Conservation (phyloP, 2,888 invertebrate genomes). For the Xanthorhoe designata region DNA sequence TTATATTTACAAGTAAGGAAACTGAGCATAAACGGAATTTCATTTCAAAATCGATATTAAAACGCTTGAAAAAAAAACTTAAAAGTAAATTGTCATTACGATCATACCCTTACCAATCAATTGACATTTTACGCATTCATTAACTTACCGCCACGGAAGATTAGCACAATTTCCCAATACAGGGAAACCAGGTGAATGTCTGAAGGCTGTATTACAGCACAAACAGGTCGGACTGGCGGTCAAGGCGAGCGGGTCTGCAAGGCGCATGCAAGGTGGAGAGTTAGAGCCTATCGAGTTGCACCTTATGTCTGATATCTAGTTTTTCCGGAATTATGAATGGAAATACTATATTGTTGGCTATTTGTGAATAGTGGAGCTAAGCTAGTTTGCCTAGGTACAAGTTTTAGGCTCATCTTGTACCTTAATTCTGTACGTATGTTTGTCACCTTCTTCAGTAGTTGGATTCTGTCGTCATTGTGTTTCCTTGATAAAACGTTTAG, state of each 20-base stretch:
- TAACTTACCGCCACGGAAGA: not conserved
- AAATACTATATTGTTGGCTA: not conserved
- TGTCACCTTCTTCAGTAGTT: no score
- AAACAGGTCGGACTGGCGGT: constrained; percentile 60
- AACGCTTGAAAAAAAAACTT: no score
- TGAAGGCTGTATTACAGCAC: constrained; percentile 21
- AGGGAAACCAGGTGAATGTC: constrained; percentile 12
- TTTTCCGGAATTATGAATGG: constrained; percentile 26
- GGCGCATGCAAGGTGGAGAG: constrained; percentile 48
- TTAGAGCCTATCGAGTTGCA: constrained; percentile 53
- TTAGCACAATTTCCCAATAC: constrained; percentile 3
- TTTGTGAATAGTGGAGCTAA: not conserved
- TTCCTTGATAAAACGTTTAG: no score
- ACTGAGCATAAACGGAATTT: no score
- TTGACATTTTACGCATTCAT: not conserved
- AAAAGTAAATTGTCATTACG: no score
- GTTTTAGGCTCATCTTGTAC: no score
- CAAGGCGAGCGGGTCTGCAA: constrained; percentile 61
- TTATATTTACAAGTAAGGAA: no score
- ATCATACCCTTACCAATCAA: not conserved
- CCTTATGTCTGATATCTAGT: constrained; percentile 32
- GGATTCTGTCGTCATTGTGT: no score
- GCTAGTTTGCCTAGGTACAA: not conserved
- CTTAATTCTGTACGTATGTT: no score
- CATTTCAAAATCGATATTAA: no score